Evolutionary conservation across 2,113 vertebrate species (phyloP), one percentile per base, ranked within the genome.

Genomic region (Ovis aries): DNA sequence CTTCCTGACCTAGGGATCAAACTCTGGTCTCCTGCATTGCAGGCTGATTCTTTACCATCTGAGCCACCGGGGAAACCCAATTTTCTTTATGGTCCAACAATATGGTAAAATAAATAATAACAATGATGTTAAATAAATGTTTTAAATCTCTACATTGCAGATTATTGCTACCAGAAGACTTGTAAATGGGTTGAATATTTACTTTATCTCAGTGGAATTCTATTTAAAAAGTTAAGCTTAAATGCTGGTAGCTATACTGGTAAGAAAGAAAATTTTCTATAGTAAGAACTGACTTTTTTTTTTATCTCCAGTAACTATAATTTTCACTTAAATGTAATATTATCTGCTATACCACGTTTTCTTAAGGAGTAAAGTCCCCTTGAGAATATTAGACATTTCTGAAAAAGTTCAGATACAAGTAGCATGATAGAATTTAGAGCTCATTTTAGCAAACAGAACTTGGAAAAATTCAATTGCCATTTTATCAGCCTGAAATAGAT

Each of bases 241-340:
- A 87, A 74, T 95, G 23, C 4, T 74, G 5, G 27, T 74, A 50
- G 17, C 14, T 60, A 84, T 57, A 81, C 48, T 55, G 55, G 19
- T 48, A 74, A 90, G 33, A 96, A 96, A 88, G 33, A 60, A 91
- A 95, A 43, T 3, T 86, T 67, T 80, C 36, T 92, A n/a, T 96
- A 84, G 64, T 29, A 52, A 33, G 27, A 92, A 84, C 2, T 82
- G 60, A 74, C 6, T 45, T 90, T 90, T 43, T 43, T 43, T 91
- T 95, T 60, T 40, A 71, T 13, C 27, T 95, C 45, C 29, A 90
- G 40, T 55, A 67, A 50, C 21, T 77, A 14, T 64, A 86, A 40
- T 90, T 95, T 95, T 71, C 36, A 25, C 11, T 80, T 6, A 95
- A 91, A 84, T 60, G 5, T 31, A 60, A 77, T 88, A 83, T 53